Conservation (phyloP, 2,888 invertebrate species). For the Hypselothyrea guttata region DNA sequence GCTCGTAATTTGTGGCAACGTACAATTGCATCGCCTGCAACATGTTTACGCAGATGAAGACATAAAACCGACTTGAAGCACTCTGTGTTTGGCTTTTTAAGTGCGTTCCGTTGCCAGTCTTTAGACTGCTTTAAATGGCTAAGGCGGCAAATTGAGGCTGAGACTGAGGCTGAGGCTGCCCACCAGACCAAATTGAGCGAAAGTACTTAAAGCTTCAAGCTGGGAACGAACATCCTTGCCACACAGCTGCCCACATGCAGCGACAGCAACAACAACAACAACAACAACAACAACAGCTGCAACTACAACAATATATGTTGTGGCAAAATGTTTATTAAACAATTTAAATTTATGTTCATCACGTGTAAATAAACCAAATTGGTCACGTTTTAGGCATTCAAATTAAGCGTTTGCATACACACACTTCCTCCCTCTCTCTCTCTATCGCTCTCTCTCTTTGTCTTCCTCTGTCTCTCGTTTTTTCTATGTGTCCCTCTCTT, state of each 20-base stretch:
- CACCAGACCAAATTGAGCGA: constrained; percentile 38
- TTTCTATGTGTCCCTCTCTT: no score
- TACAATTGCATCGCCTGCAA: constrained; percentile 43
- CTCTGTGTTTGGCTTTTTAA: constrained; percentile 33
- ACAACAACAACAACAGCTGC: constrained; percentile 14
- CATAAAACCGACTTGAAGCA: constrained; percentile 62
- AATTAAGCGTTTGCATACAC: constrained; percentile 37
- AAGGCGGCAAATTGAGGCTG: constrained; percentile 33
- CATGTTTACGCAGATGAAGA: constrained; percentile 73
- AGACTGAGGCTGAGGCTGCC: no score
- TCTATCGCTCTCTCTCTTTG: constrained; percentile 10
- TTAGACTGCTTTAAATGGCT: constrained; percentile 5
- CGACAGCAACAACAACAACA: constrained; percentile 2
- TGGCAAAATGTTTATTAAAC: constrained; percentile 60
- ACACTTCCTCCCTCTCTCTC: background rate
- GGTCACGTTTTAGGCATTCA: constrained; percentile 82
- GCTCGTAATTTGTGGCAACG: constrained; percentile 67
- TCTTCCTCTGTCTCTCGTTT: no score
- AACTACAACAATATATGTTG: constrained; percentile 18
- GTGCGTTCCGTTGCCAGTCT: constrained; percentile 39
- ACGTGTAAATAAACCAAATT: constrained; percentile 83
- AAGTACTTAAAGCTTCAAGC: constrained; percentile 24
- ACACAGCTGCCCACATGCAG: constrained; percentile 13
- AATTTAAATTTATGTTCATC: constrained; percentile 79
- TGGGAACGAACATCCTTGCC: constrained; percentile 30